These are phyloP conservation scores for Aleiodes alternator DNA, from an alignment of 2,888 invertebrate species.

Conservation along the genomic window DNA sequence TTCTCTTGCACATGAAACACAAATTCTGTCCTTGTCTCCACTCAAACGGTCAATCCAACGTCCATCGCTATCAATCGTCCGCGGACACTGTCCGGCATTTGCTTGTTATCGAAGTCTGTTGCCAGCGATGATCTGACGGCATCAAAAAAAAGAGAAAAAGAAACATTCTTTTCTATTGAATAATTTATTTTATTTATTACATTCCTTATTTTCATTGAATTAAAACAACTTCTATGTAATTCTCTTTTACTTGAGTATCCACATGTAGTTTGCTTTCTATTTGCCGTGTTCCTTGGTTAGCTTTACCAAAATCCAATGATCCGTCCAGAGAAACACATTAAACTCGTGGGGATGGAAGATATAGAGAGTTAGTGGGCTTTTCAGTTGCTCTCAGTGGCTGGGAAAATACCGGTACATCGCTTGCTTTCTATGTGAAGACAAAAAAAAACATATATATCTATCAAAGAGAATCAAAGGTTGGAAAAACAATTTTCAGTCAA, in stretches of 20 bases:
- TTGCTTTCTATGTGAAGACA: neutral
- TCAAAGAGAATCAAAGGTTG: no score
- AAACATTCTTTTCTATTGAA: neutral
- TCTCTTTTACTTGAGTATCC: neutral
- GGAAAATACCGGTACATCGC: neutral
- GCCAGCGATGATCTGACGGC: slow-evolving; percentile 17
- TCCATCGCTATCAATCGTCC: slow-evolving; percentile 45
- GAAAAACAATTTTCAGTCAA: no score
- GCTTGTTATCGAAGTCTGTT: slow-evolving; percentile 42
- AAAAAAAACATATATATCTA: no score
- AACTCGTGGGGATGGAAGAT: slow-evolving; percentile 8
- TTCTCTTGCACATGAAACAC: slow-evolving; percentile 13
- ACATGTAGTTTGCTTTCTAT: slow-evolving; percentile 13
- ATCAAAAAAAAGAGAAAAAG: slow-evolving; percentile 7
- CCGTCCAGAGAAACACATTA: slow-evolving; percentile 22
- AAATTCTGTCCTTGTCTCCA: neutral
- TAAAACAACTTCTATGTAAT: slow-evolving; percentile 5
- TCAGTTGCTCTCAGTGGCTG: neutral
- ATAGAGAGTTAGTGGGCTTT: neutral
- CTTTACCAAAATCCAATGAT: slow-evolving; percentile 24
- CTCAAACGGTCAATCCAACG: slow-evolving; percentile 40
- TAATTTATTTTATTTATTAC: no score
- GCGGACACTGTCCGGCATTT: slow-evolving; percentile 33
- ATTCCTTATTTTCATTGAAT: no score
- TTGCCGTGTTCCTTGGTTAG: slow-evolving; percentile 1